Evolutionary conservation across 2,888 invertebrate species (phyloP).

Genomic region (Eupithecia insigniata): DNA sequence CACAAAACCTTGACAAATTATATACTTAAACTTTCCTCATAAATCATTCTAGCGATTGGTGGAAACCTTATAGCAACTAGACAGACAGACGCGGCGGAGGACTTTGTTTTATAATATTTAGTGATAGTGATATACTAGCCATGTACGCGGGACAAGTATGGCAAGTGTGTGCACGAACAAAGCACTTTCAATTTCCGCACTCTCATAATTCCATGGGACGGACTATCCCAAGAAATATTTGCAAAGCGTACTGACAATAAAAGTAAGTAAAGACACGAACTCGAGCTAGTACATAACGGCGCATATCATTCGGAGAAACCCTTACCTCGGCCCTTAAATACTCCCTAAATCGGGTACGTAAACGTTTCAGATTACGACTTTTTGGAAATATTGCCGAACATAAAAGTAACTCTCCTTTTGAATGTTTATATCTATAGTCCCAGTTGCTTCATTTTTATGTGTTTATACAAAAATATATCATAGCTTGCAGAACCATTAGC

Average conservation of each 20-base stretch:
- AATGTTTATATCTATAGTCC: background rate
- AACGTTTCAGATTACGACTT: constrained; percentile 27
- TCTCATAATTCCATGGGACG: background rate
- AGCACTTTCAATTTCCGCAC: background rate
- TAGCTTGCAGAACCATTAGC: background rate
- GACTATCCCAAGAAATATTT: background rate
- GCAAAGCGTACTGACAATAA: background rate
- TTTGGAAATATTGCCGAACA: constrained; percentile 26
- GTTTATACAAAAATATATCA: background rate
- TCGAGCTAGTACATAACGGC: constrained; percentile 8
- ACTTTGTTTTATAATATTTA: too few relatives aligned
- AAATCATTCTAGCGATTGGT: too few relatives aligned
- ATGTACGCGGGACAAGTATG: background rate
- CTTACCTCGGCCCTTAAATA: constrained; percentile 30
- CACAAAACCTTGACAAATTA: too few relatives aligned
- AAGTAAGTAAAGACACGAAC: background rate
- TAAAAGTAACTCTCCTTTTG: constrained; percentile 16
- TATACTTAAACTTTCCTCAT: too few relatives aligned
- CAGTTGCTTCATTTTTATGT: background rate
- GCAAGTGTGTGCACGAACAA: background rate
- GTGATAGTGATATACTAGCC: too few relatives aligned
- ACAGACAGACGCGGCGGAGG: too few relatives aligned
- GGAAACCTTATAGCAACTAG: too few relatives aligned
- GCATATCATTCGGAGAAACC: constrained; percentile 39
- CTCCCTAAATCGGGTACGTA: constrained; percentile 21